Percentiles rank a stretch among this genome's conserved stretches.
Evolutionary conservation across 2,113 vertebrate genomes (phyloP).

Genomic region (Ornithorhynchus anatinus): DNA sequence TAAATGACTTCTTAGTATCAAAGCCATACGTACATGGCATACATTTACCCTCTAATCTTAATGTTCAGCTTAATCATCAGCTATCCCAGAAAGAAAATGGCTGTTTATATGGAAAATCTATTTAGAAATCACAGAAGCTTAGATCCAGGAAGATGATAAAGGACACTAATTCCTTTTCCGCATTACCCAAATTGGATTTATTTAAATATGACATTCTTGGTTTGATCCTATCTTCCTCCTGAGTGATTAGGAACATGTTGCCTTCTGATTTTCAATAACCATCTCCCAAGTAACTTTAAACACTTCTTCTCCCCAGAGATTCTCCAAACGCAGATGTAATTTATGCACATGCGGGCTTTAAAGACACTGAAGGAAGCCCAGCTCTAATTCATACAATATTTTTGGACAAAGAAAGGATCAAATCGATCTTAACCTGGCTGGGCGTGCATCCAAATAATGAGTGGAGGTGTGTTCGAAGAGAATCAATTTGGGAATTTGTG

Average conservation of each 20-base stretch:
- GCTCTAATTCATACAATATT: slow-evolving; percentile 45
- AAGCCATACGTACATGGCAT: too few relatives aligned
- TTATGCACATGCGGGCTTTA: slow-evolving; percentile 27
- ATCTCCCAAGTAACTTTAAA: not conserved
- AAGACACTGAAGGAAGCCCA: slow-evolving; percentile 5
- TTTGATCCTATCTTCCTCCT: not conserved
- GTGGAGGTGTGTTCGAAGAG: slow-evolving; percentile 39
- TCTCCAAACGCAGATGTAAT: slow-evolving; percentile 20
- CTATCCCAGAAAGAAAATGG: not conserved
- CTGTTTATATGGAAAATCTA: not conserved
- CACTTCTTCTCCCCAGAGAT: slow-evolving; percentile 10
- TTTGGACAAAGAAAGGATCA: slow-evolving; percentile 33
- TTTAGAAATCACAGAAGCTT: not conserved
- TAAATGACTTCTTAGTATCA: too few relatives aligned
- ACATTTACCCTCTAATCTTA: not conserved
- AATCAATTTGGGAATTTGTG: slow-evolving; percentile 46
- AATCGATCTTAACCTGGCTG: slow-evolving; percentile 51
- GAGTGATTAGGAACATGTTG: not conserved
- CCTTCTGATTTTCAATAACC: slow-evolving; percentile 31
- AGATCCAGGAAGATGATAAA: slow-evolving; percentile 9
- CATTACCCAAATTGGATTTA: not conserved
- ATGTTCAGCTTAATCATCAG: not conserved
- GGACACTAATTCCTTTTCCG: not conserved
- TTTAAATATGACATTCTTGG: slow-evolving; percentile 6
- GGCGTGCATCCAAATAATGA: slow-evolving; percentile 38